Base-by-base conservation (phyloP, 2,888 invertebrate species). In the Agrotis exclamationis region DNA sequence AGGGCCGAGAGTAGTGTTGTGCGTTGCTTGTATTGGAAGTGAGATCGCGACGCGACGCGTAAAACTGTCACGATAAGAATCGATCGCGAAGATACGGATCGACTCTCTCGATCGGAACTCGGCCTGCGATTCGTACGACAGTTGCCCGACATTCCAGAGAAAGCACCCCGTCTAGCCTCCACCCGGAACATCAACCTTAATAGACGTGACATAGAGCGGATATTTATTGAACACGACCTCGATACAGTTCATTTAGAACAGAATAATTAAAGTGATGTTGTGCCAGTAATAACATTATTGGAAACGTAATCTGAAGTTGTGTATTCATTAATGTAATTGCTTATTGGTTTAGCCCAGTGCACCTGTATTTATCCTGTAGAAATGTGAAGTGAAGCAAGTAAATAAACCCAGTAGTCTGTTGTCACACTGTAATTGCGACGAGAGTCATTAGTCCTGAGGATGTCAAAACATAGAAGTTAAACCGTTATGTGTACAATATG, bases 11-110 rank as follows among this genome's bases (percentile, higher is more conserved):
- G 76, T 76, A 82, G 83, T 86, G 80, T 81, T 83, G 80, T 84
- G 82, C 81, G 82, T 83, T 79, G 86, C 79, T 83, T 86, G 89
- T 88, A 89, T 88, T 88, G 85, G 88, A 87, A 90, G 90, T 87
- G 88, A 90, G 91, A 90, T 90, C 86, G 90, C 89, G 90, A 92
- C 89, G 85, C 89, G 89, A 91, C 92, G 94, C 94, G 94, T 95
- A 93, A 94, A 95, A 93, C 93, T 95, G 94, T 93, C 95, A 85
- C 86, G 95, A 95, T 95, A 93, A 92, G 91, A 90, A 94, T 95
- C 95, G 88, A 92, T 92, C 87, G 90, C 89, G 69, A 82, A 91
- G 95, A 95, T 94, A 93, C 88, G 84, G 87, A 94, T 95, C 93
- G 89, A 86, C 85, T 89, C 90, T 76, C 74, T 90, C 89, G 87